Evolutionary conservation across 2,113 vertebrate species (phyloP), one percentile per base, ranked within the genome.

Genomic region (Thinocorus orbignyianus): DNA sequence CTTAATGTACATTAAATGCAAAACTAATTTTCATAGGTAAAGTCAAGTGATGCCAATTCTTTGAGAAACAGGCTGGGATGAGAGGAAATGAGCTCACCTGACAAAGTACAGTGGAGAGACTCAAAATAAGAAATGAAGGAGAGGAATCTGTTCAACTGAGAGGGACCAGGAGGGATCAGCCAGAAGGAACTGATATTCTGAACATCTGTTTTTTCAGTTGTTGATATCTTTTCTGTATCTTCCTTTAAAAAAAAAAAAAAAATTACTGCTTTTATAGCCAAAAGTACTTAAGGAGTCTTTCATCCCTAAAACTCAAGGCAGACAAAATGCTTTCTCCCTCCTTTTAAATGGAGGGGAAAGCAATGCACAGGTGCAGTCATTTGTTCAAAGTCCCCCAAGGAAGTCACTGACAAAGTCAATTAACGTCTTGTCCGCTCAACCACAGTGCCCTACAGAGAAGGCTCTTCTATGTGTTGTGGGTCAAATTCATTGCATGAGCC

Each of bases 371-470:
- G 88, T 96, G 95, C 95, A 95, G 51, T 60, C 68, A 86, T 96
- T 96, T 96, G 88, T 95, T 78, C 72, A 14, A 33, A 24, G 26
- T 93, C 55, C 93, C 91, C 86, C 42, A 86, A 93, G 91, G 94
- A 97, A 86, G 88, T 83, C 80, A 31, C 80, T 95, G 96, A 95
- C 95, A 96, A 96, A 96, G 80, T 92, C 86, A 92, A 92, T 96
- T 93, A 96, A 66, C 1, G 0, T 96, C 90, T 82, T 80, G 39
- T 66, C 90, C 52, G 48, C 69, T 88, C 74, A 62, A 35, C 49
- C 66, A 62, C 35, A 48, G 64, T 37, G 55, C 26, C 91, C 80
- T 78, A 69, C 79, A 88, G 82, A 2, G 52, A 88, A 92, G n/a
- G 58, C 35, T 0, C 25, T 82, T 70, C 71, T 74, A 16, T 0